Evolutionary conservation across 2,888 invertebrate genomes (phyloP), one percentile per base, ranked within the genome.

Genomic region (Deroplatys truncata): DNA sequence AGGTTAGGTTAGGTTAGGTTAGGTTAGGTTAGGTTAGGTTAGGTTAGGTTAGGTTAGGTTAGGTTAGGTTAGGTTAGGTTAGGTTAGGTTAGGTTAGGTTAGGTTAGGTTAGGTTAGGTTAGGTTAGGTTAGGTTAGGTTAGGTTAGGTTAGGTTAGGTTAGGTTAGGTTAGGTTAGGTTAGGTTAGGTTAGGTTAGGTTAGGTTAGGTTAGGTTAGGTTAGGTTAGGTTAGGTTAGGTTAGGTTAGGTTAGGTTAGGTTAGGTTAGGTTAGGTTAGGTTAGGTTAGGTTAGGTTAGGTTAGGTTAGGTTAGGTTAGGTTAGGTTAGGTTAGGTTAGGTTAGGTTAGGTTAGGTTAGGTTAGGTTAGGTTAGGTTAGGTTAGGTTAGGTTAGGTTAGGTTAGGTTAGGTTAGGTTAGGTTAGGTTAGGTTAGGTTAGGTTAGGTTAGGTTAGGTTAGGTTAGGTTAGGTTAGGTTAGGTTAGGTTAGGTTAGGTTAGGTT

Each of bases 301-400:
- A 49, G 86, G 91, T 90, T 43, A 43, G 43, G 43, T 43, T 43
- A 43, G 43, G 43, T 43, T 43, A 86, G 89, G 90, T 86, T n/a
- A 84, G 84, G 90, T 91, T 91, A 88, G 85, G 88, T 88, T 89
- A 28, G 85, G 89, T 56, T 84, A 49, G 89, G 85, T 89, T 90
- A 43, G 84, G 90, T 82, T 84, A 84, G 87, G 88, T 86, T 90
- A 88, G 88, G 90, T 88, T 90, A 82, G 85, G 89, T 92, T 92
- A 92, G 93, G 92, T 92, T 92, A 92, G 92, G 92, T 92, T 92
- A 92, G 92, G 91, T 91, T 88, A 43, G 43, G 43, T 43, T 43
- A 43, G 43, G 43, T 43, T 43, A 43, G 43, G 43, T 43, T 43
- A 90, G 91, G 91, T 91, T 91, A 92, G 92, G 92, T 92, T 92